Evolutionary conservation across 2,797 vertebrate species (phyloP).

Genomic region (Ptychadena robeensis): DNA sequence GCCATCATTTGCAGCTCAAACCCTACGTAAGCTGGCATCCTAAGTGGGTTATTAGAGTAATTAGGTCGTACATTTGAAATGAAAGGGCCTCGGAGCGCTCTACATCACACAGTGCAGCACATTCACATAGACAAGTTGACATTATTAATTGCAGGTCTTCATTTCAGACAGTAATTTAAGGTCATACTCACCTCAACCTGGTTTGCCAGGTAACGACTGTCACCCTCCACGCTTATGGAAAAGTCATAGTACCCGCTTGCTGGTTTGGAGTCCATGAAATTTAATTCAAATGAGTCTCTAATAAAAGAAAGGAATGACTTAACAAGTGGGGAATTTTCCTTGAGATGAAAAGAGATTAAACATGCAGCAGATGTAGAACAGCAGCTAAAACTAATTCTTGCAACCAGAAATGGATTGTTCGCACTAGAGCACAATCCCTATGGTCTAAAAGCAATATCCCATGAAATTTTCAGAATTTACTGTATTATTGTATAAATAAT

Average conservation of each 20-base stretch:
- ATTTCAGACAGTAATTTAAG: background rate
- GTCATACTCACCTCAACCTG: conserved; percentile 84
- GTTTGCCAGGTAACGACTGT: conserved; percentile 88
- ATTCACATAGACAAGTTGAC: conserved; percentile 6
- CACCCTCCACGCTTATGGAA: conserved; percentile 85
- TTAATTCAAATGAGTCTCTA: conserved; percentile 91
- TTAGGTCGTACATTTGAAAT: conserved; percentile 62
- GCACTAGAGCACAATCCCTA: too few relatives aligned
- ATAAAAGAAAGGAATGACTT: background rate
- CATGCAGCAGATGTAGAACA: background rate
- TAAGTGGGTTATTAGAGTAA: conserved; percentile 68
- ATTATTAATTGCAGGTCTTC: conserved; percentile 14
- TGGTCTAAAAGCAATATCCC: background rate
- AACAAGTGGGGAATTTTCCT: background rate
- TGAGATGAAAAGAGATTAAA: background rate
- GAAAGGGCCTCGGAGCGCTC: conserved; percentile 18
- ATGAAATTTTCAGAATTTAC: background rate
- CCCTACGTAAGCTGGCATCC: conserved; percentile 61
- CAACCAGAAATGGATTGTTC: background rate
- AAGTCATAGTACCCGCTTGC: conserved; percentile 97
- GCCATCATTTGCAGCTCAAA: background rate
- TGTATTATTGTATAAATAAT: too few relatives aligned
- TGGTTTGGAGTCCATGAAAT: conserved; percentile 90
- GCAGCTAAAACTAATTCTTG: background rate
- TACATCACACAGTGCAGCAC: conserved; percentile 37